phyloP scores from a whole-genome alignment of 2,113 vertebrate genomes.

The Tetraodon nigroviridis region DNA sequence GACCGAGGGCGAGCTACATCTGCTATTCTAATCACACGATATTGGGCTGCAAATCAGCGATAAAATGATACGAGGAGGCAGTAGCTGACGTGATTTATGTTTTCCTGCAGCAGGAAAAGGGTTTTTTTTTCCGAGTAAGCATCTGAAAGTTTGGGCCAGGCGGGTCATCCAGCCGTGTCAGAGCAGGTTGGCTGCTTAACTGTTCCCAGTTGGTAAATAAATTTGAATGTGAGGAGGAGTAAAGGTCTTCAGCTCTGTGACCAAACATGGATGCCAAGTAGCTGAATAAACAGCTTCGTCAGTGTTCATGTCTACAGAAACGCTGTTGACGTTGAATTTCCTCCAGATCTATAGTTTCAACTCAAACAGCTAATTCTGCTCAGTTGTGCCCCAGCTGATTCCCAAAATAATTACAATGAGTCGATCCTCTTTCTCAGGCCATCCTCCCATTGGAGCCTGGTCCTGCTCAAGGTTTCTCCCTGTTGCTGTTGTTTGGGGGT shows the following conservation, averaged over 20 bases:
- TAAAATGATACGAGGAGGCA: slow-evolving; percentile 8
- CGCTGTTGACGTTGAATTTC: no score
- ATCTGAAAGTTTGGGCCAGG: not conserved
- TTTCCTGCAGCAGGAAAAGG: slow-evolving; percentile 27
- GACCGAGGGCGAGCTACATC: slow-evolving; percentile 26
- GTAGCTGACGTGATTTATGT: slow-evolving; percentile 13
- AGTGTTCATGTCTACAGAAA: no score
- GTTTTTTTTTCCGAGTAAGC: slow-evolving; percentile 21
- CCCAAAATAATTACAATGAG: no score
- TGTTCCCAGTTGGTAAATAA: not conserved
- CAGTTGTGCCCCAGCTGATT: no score
- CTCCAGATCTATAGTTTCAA: no score
- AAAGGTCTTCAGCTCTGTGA: not conserved
- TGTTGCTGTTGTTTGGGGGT: no score
- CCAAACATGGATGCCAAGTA: slow-evolving; percentile 4
- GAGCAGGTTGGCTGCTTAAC: not conserved
- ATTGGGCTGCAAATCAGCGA: slow-evolving; percentile 9
- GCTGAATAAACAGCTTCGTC: not conserved
- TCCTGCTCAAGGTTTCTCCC: no score
- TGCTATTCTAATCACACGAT: slow-evolving; percentile 25
- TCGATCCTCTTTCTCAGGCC: no score
- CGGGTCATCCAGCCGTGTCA: slow-evolving; percentile 1
- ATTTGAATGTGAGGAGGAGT: not conserved
- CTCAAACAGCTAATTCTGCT: no score
- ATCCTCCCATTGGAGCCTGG: no score